A percentile compares a stretch with the other conserved stretches of the same genome.
Conservation (phyloP, 2,888 invertebrate species). For the Geophilus truncorum region DNA sequence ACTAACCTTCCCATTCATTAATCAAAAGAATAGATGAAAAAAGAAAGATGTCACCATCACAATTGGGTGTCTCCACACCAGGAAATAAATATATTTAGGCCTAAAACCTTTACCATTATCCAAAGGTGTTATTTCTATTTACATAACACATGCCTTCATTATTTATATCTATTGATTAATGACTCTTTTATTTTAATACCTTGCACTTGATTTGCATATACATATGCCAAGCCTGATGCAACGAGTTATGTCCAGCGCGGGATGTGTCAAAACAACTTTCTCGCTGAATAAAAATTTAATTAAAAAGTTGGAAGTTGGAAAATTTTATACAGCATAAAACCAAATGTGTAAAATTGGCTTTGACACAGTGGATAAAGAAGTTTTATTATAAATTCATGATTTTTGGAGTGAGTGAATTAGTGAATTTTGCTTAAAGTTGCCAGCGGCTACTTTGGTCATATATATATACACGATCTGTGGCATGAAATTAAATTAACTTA, state of each 20-base stretch:
- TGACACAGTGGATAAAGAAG: too few species aligned
- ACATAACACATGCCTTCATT: conserved; percentile 3
- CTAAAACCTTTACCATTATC: not conserved
- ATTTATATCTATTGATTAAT: conserved; percentile 16
- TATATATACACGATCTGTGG: too few species aligned
- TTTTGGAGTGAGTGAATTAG: too few species aligned
- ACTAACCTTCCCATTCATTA: not conserved
- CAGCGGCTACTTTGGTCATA: too few species aligned
- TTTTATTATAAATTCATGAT: too few species aligned
- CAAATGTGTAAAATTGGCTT: not conserved
- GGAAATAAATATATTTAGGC: conserved; percentile 7
- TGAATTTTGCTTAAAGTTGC: too few species aligned
- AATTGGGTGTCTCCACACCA: conserved; percentile 1
- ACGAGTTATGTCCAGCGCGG: not conserved
- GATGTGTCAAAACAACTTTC: not conserved
- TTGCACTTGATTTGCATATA: not conserved
- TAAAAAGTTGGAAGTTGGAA: not conserved
- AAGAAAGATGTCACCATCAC: conserved; percentile 2
- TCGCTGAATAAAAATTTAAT: not conserved
- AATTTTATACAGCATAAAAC: not conserved
- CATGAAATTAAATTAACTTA: too few species aligned
- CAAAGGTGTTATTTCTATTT: conserved; percentile 1
- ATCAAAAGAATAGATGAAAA: not conserved
- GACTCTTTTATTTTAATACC: conserved; percentile 4
- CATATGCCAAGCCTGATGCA: not conserved